Conservation (phyloP, 2,888 invertebrate species). For the Pandemis heparana region DNA sequence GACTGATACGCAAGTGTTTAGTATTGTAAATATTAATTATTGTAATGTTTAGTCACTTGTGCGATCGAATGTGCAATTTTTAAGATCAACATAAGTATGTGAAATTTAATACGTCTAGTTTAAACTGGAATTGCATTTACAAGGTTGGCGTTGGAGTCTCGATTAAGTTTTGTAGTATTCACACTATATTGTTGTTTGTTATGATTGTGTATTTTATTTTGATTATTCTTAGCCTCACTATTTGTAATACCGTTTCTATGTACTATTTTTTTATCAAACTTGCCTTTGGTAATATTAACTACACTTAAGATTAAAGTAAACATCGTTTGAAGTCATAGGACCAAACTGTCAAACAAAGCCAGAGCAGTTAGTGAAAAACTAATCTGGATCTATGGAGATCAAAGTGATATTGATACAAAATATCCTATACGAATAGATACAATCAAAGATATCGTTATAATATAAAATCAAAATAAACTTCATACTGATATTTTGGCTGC, state of each 20-base stretch:
- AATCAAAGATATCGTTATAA: conserved; percentile 18
- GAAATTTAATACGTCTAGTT: conserved; percentile 52
- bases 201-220: conserved; percentile 45
- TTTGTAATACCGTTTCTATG: conserved; percentile 51
- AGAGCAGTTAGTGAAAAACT: background rate
- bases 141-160: conserved; percentile 45
- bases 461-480: conserved; percentile 54
- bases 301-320: conserved; percentile 62
- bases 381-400: conserved; percentile 13
- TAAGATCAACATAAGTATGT: conserved; percentile 46
- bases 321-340: conserved; percentile 28
- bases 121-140: conserved; percentile 72
- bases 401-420: conserved; percentile 8
- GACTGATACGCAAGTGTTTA: conserved; percentile 83
- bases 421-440: background rate
- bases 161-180: conserved; percentile 48
- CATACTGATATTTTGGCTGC: conserved; percentile 71
- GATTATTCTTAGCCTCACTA: conserved; percentile 49
- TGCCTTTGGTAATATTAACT: conserved; percentile 74
- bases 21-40: conserved; percentile 80
- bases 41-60: conserved; percentile 72
- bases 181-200: conserved; percentile 27
- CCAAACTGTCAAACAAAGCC: conserved; percentile 35
- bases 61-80: conserved; percentile 67
- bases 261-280: conserved; percentile 69